Evolutionary conservation across 1,140 invertebrate species (phyloP), one percentile per base, ranked within the genome.

Genomic region (Melanaphis sacchari): DNA sequence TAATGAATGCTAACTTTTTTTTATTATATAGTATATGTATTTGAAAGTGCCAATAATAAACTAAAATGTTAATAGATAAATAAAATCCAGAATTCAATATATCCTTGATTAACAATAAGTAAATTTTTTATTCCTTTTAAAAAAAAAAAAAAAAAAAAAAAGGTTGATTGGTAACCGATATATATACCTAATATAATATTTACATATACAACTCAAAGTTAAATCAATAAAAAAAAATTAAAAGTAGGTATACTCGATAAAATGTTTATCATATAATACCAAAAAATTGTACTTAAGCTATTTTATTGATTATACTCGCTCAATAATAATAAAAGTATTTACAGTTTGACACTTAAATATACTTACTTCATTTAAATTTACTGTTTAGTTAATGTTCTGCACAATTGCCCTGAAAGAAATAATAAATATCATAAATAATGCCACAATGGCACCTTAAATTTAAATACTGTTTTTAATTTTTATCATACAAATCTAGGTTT

Each of bases 171-270:
- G 31, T 76, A n/a, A 76, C 59, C 4, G 46, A 49, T 49, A 49
- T 76, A n/a, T 18, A 66, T 59, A n/a, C n/a, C n/a, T n/a, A n/a
- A n/a, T 59, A 59, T 59, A 59, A 31, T 43, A 59, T 66, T n/a
- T 66, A 18, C 18, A 11, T 18, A 49, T 49, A 49, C 46, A n/a
- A n/a, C 15, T 59, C 24, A 11, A n/a, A 76, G 31, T 76, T 18
- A 76, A 76, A 76, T n/a, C 59, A 76, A 76, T 15, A 76, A 76
- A 76, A 76, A 76, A 76, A 76, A 49, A 76, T 76, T 76, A n/a
- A 18, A 76, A 15, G n/a, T n/a, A n/a, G n/a, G n/a, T n/a, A n/a
- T n/a, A 76, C 18, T 76, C 59, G 15, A 76, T n/a, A 76, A 76
- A 15, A 76, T 36, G 1, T n/a, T 76, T n/a, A 76, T n/a, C n/a